Conservation (phyloP, 2,113 vertebrate genomes). For the Urocolius indicus region DNA sequence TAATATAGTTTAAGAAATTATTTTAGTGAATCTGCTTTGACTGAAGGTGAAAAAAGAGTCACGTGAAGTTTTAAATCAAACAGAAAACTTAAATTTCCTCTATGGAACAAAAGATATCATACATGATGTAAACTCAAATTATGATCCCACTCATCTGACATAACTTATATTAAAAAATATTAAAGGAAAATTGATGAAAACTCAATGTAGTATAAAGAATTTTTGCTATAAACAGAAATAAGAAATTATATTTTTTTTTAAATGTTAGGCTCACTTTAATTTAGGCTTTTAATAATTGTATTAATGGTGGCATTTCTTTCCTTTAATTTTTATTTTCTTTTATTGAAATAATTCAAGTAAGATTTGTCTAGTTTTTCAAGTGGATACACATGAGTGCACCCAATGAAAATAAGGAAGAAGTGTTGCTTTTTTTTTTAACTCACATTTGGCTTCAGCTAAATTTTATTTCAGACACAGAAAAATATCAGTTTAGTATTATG, state of each 20-base stretch:
- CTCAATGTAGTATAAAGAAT: background rate
- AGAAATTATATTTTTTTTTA: background rate
- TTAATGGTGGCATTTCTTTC: fast-evolving
- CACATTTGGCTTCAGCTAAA: background rate
- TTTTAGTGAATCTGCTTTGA: background rate
- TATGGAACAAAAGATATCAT: background rate
- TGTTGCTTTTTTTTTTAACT: background rate
- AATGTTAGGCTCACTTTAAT: background rate
- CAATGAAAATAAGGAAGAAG: too few species aligned
- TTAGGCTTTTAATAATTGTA: background rate
- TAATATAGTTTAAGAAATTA: background rate
- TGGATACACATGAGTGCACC: background rate
- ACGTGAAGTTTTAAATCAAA: background rate
- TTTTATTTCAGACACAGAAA: background rate
- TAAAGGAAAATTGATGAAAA: background rate
- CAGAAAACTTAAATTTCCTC: background rate
- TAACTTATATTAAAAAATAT: background rate
- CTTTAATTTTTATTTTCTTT: background rate
- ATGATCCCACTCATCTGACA: background rate
- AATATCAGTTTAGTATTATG: background rate
- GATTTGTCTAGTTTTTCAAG: background rate
- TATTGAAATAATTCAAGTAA: background rate
- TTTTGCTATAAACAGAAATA: background rate
- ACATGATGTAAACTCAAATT: background rate
- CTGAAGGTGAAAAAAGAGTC: background rate